These are phyloP conservation scores for Hydropsyche tenuis DNA, from an alignment of 1,140 invertebrate species.

Conservation along the genomic window DNA sequence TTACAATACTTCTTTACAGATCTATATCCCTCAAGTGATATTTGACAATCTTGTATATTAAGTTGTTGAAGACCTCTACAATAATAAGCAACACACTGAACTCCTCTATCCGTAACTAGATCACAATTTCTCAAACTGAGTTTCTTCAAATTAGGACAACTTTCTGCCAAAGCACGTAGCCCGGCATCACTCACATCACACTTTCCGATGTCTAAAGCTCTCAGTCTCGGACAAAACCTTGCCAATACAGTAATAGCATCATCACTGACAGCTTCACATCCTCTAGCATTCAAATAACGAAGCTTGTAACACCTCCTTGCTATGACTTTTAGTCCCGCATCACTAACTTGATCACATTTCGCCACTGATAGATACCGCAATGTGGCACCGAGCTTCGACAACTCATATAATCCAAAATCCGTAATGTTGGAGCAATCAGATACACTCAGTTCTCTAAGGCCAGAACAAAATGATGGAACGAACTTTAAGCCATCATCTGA, in stretches of 20 bases:
- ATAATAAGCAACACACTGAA: constrained; percentile 86
- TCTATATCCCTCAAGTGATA: constrained; percentile 85
- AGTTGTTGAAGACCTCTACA: constrained; percentile 86
- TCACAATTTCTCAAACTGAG: constrained; percentile 89
- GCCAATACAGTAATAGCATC: constrained; percentile 85
- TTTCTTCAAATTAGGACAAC: constrained; percentile 90
- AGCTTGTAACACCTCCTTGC: constrained; percentile 88
- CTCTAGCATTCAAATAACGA: constrained; percentile 87
- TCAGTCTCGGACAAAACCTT: constrained; percentile 79
- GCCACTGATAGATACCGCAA: constrained; percentile 86
- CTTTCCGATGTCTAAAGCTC: constrained; percentile 89
- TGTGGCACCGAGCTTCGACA: constrained; percentile 85
- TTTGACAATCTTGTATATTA: constrained; percentile 90
- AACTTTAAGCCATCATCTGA: constrained; percentile 77
- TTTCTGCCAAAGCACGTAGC: constrained; percentile 81
- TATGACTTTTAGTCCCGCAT: constrained; percentile 86
- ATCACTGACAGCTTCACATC: constrained; percentile 91
- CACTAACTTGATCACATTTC: constrained; percentile 86
- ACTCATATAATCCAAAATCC: constrained; percentile 88
- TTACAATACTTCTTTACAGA: constrained; percentile 91
- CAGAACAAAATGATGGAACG: constrained; percentile 85
- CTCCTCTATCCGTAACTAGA: constrained; percentile 83
- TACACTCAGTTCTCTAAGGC: constrained; percentile 84
- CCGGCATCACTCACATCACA: constrained; percentile 91
- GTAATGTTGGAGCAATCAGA: constrained; percentile 90